These are phyloP conservation scores for Recurvirostra avosetta DNA, from an alignment of 2,113 vertebrate species.

Conservation along the genomic window DNA sequence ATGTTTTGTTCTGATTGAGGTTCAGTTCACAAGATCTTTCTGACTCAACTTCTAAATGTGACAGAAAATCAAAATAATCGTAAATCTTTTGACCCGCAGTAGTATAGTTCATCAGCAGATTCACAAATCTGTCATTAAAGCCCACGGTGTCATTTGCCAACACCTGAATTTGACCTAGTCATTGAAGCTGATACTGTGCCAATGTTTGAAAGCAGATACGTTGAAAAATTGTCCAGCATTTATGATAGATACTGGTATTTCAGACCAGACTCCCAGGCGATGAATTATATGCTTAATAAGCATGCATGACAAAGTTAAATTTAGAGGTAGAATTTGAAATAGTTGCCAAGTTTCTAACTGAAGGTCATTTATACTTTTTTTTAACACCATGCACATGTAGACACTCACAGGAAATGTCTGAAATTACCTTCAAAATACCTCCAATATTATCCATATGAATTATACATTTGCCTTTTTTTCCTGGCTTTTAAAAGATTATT, in stretches of 20 bases:
- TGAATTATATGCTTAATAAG: conserved; percentile 63
- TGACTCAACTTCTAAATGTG: conserved; percentile 26
- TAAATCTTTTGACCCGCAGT: conserved; percentile 12
- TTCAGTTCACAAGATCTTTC: conserved; percentile 30
- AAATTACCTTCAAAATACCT: background rate
- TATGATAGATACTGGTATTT: conserved; percentile 52
- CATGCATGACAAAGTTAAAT: conserved; percentile 63
- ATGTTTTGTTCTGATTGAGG: conserved; percentile 49
- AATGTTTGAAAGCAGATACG: conserved; percentile 63
- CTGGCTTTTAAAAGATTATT: conserved; percentile 3
- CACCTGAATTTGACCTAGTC: conserved; percentile 63
- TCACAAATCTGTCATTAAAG: conserved; percentile 42
- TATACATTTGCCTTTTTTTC: background rate
- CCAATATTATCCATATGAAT: background rate
- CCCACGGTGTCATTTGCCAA: background rate
- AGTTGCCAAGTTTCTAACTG: conserved; percentile 56
- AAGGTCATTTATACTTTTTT: conserved; percentile 56
- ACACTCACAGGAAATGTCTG: background rate
- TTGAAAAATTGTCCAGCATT: conserved; percentile 44
- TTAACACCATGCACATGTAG: background rate
- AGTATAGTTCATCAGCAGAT: background rate
- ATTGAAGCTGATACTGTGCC: conserved; percentile 55
- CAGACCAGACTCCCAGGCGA: conserved; percentile 29
- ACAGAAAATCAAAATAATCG: background rate
- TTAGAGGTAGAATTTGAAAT: conserved; percentile 68